These are phyloP conservation scores for Apocheima hispidaria DNA, from an alignment of 2,888 invertebrate genomes.

Conservation along the genomic window DNA sequence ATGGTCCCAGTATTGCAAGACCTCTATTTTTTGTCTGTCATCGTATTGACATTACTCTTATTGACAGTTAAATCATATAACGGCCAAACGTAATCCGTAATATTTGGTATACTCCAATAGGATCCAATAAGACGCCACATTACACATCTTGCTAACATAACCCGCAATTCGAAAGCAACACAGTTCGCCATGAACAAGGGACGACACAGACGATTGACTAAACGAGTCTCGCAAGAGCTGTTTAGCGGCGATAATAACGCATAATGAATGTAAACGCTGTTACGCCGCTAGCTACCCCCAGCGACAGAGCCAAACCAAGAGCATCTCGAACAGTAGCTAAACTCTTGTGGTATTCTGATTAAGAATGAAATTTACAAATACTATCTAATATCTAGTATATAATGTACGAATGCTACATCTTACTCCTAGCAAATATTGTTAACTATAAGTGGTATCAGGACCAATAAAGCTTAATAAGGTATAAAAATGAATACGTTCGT, in stretches of 20 bases:
- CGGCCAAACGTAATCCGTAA: too few relatives aligned
- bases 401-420: too few relatives aligned
- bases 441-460: too few relatives aligned
- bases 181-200: constrained; percentile 52
- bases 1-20: too few relatives aligned
- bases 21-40: too few relatives aligned
- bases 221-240: constrained; percentile 72
- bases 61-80: too few relatives aligned
- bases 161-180: constrained; percentile 26
- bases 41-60: too few relatives aligned
- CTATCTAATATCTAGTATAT: too few relatives aligned
- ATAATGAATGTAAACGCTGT: constrained; percentile 76
- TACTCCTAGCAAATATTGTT: too few relatives aligned
- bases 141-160: constrained; percentile 3
- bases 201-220: constrained; percentile 69
- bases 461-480: too few relatives aligned
- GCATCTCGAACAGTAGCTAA: constrained; percentile 14
- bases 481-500: too few relatives aligned
- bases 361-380: too few relatives aligned
- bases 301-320: constrained; percentile 40
- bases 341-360: background rate
- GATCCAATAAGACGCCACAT: background rate
- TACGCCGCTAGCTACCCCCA: constrained; percentile 50
- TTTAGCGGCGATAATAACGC: constrained; percentile 79
- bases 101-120: background rate